Percentiles rank a stretch among this genome's conserved stretches.
Conservation (phyloP, 1,140 invertebrate species). For the Drosophila mayri region DNA sequence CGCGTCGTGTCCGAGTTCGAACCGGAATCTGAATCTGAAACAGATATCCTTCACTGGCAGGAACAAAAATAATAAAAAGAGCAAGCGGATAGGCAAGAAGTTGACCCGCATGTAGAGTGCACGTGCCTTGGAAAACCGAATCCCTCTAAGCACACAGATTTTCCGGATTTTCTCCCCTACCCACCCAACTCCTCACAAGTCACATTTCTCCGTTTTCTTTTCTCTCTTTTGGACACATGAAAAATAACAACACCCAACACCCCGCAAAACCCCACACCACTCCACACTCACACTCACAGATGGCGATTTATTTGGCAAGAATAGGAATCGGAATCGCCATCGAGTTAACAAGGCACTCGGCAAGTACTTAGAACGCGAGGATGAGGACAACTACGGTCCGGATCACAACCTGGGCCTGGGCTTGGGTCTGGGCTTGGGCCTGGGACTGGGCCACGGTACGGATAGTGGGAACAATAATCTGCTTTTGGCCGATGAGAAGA, state of each 20-base stretch:
- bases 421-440: slow-evolving; percentile 69
- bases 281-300: slow-evolving; percentile 48
- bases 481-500: slow-evolving; percentile 63
- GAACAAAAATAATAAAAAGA: background rate
- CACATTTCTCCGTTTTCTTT: slow-evolving; percentile 28
- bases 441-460: slow-evolving; percentile 29
- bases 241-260: background rate
- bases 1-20: slow-evolving; percentile 9
- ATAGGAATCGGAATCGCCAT: slow-evolving; percentile 77
- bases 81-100: background rate
- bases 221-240: slow-evolving; percentile 14
- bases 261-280: background rate
- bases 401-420: slow-evolving; percentile 53
- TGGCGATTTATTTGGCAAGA: slow-evolving; percentile 73
- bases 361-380: slow-evolving; percentile 81
- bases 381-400: slow-evolving; percentile 69
- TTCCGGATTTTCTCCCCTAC: slow-evolving; percentile 2
- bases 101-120: slow-evolving; percentile 39
- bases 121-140: slow-evolving; percentile 35
- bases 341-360: slow-evolving; percentile 81
- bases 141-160: slow-evolving; percentile 22
- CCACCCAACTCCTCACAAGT: slow-evolving; percentile 13
- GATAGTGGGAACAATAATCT: slow-evolving; percentile 57
- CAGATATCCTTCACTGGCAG: slow-evolving; percentile 30
- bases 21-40: slow-evolving; percentile 29